Base-by-base conservation (phyloP, 2,888 invertebrate genomes). In the Euspilapteryx auroguttella region DNA sequence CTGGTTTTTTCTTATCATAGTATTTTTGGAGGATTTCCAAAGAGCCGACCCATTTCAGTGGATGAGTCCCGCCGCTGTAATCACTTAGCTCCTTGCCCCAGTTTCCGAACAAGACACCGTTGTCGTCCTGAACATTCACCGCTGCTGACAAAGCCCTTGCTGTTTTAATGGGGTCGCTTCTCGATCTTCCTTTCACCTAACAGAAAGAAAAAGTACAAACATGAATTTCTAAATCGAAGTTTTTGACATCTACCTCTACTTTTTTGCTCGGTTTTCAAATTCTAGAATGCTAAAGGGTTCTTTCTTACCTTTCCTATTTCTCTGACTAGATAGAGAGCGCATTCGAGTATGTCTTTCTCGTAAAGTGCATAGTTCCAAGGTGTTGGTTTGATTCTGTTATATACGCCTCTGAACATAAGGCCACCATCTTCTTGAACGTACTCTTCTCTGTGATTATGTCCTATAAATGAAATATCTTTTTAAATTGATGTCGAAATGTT, bases 321-420 rank as follows among this genome's bases (percentile, higher is more conserved):
- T 32, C 78, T 81, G 48, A 92, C 79, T 38, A 93, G 62, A 49
- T 86, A 83, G 10, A 93, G 63, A 2, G 88, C 80, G 46, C 89
- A 90, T 31, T 92, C 90, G 24, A 94, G 66, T 31, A 93, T 80
- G 44, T 91, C 81, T 21, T 83, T 83, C 40, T 93, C 91, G 47
- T 89, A 94, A 56, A 95, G 96, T 2, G 91, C 89, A 45, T 89
- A 90, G 49, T 92, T 89, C 96, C 96, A 96, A 4, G 91, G 85
- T 2, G 88, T 82, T 0, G 94, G 92, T 34, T 89, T 82, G 45
- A 92, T 79, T 14, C 87, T 79, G 44, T 89, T 92, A 51, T 89
- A 84, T 3, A 89, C 91, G 21, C 96, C 96, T 40, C 94, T 79
- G 83, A 89, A 96, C 50, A 96, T 92, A 11, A 95, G 66, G 0